Evolutionary conservation across 2,113 vertebrate species (phyloP).

Genomic region (Dryoscopus gambensis): DNA sequence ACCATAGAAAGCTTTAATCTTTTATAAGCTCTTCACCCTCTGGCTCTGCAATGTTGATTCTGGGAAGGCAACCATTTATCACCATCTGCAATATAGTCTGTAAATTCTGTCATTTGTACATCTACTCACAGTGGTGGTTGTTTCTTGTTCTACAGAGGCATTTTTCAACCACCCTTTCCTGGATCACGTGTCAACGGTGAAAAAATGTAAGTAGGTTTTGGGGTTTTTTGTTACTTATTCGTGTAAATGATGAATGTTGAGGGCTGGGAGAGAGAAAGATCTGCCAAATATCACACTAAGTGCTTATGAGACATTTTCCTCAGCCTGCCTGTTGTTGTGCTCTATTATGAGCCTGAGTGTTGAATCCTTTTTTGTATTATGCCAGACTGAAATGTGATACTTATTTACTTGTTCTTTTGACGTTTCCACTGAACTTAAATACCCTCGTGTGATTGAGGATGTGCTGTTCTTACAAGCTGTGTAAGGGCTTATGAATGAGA

Average conservation of each 20-base stretch:
- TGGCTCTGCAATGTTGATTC: conserved; percentile 2
- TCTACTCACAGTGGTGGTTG: background rate
- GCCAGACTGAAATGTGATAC: background rate
- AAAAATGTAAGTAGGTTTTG: conserved; percentile 87
- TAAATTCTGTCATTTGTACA: background rate
- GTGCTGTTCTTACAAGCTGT: background rate
- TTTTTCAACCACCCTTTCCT: conserved; percentile 95
- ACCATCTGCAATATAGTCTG: background rate
- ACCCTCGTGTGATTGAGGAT: background rate
- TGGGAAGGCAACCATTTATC: conserved; percentile 1
- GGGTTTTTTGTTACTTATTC: background rate
- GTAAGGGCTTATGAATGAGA: background rate
- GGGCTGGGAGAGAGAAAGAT: background rate
- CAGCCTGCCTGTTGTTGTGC: background rate
- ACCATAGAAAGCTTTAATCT: conserved; percentile 24
- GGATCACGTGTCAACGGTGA: conserved; percentile 84
- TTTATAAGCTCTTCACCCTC: conserved; percentile 8
- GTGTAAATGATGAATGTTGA: background rate
- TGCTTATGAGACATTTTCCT: background rate
- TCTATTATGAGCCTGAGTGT: background rate
- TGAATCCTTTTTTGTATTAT: background rate
- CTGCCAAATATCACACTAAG: background rate
- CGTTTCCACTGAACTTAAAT: conserved; percentile 4
- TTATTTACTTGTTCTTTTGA: conserved; percentile 21
- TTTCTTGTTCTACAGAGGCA: conserved; percentile 75